Percentiles rank a stretch among this genome's conserved stretches.
phyloP scores from a whole-genome alignment of 2,888 invertebrate genomes.

The Octodonta nipae region DNA sequence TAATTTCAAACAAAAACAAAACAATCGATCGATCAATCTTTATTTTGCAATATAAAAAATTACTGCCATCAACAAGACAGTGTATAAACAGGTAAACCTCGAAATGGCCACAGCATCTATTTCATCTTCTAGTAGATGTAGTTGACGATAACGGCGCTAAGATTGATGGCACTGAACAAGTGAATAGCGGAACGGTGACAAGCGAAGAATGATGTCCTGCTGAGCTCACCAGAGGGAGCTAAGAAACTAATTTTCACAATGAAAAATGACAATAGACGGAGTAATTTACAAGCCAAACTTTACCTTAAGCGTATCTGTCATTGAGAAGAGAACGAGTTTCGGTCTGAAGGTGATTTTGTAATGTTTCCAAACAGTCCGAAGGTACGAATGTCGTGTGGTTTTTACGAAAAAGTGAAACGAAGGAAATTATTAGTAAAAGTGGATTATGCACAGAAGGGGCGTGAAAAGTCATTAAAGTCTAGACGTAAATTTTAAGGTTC shows the following conservation, averaged over 20 bases:
- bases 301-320: no score
- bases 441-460: conserved; percentile 11
- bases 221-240: no score
- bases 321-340: no score
- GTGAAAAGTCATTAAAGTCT: conserved; percentile 14
- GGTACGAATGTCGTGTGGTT: no score
- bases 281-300: no score
- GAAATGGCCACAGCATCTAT: conserved; percentile 3
- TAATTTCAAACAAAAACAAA: no score
- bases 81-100: conserved; percentile 2
- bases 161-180: conserved; percentile 21
- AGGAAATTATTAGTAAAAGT: conserved; percentile 9
- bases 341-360: no score
- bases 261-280: no score
- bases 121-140: conserved; percentile 18
- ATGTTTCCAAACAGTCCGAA: no score
- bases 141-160: conserved; percentile 17
- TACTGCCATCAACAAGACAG: background rate
- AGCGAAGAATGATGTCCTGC: conserved; percentile 21
- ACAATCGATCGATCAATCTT: no score
- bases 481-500: conserved; percentile 14
- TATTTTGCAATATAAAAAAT: background rate
- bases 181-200: conserved; percentile 22
- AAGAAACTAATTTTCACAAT: no score
- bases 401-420: no score